Percentiles rank a stretch among this genome's conserved stretches.
Conservation (phyloP, 2,113 vertebrate genomes). For the Mandrillus leucophaeus region DNA sequence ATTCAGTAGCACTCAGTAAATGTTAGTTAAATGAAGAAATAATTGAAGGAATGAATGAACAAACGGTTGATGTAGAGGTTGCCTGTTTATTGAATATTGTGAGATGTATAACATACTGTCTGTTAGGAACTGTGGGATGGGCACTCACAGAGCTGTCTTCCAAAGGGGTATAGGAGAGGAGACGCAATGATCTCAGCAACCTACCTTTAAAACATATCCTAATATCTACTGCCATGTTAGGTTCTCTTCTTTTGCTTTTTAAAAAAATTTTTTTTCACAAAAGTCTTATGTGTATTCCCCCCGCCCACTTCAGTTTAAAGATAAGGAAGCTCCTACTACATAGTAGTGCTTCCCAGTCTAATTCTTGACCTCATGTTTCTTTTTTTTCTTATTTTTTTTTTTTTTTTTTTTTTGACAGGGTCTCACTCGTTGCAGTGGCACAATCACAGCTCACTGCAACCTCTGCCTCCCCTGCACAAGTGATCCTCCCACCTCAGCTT, state of each 20-base stretch:
- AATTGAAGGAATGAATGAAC: background rate
- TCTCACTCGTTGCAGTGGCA: too few relatives aligned
- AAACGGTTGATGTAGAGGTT: background rate
- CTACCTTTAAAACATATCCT: background rate
- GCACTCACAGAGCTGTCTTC: background rate
- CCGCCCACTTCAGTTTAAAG: background rate
- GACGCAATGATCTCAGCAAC: background rate
- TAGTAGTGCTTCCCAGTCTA: background rate
- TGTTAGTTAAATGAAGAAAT: background rate
- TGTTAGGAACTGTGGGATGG: background rate
- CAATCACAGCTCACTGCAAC: too few relatives aligned
- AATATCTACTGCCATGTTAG: background rate
- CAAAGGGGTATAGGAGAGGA: background rate
- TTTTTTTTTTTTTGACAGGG: too few relatives aligned
- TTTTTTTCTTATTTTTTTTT: too few relatives aligned
- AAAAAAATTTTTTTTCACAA: background rate
- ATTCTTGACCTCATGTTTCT: background rate
- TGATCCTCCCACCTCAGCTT: too few relatives aligned
- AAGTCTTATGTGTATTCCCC: background rate
- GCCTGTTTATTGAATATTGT: background rate
- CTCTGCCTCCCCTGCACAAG: too few relatives aligned
- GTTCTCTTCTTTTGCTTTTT: background rate
- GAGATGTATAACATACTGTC: background rate
- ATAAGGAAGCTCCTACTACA: background rate
- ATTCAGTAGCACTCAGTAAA: background rate